Conservation (phyloP, 2,797 vertebrate species). For the Enteromius paludinosus region DNA sequence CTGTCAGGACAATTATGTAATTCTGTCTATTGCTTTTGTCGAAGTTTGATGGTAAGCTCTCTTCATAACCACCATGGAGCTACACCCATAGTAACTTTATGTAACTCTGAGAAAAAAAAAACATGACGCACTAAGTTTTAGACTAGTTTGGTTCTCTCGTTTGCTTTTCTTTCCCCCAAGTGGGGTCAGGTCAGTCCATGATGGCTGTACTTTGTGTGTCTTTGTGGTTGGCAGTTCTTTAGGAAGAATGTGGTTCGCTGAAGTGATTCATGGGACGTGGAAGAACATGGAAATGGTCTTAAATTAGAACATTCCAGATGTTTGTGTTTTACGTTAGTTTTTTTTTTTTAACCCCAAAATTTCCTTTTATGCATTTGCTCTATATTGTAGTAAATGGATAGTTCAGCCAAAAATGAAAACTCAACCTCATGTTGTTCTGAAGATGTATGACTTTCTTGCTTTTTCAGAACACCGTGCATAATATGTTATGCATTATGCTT, state of each 20-base stretch:
- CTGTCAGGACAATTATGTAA: constrained; percentile 60
- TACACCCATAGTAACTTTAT: constrained; percentile 59
- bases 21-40: constrained; percentile 46
- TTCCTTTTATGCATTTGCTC: background rate
- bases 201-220: constrained; percentile 36
- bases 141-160: constrained; percentile 16
- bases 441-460: background rate
- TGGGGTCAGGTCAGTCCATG: constrained; percentile 5
- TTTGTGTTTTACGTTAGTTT: constrained; percentile 4
- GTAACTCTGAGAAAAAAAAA: constrained; percentile 6
- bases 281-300: constrained; percentile 16
- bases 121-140: background rate
- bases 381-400: background rate
- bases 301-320: constrained; percentile 35
- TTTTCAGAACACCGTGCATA: background rate
- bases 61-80: constrained; percentile 13
- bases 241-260: constrained; percentile 3
- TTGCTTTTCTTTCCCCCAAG: background rate
- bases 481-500: background rate
- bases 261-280: constrained; percentile 18
- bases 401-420: background rate
- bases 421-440: background rate
- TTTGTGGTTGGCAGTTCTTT: constrained; percentile 27
- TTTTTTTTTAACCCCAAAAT: background rate
- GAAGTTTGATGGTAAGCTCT: constrained; percentile 36